Conservation (phyloP, 1,140 invertebrate species). For the Formica exsecta region DNA sequence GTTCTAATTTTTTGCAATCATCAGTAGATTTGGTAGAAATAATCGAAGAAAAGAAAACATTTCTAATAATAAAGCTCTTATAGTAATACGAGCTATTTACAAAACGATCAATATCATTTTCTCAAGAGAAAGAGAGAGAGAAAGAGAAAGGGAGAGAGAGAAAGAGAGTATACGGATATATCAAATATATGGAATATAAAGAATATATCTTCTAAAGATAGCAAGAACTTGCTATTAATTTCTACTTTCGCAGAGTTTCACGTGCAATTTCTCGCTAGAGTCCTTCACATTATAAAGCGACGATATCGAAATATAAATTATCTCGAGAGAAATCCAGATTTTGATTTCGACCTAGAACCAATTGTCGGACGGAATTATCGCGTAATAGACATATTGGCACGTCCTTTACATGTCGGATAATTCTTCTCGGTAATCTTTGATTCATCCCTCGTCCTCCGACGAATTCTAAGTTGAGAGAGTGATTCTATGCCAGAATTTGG, state of each 20-base stretch:
- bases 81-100: background rate
- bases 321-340: background rate
- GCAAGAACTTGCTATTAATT: background rate
- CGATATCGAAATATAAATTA: background rate
- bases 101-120: slow-evolving; percentile 1
- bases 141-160: background rate
- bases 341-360: slow-evolving; percentile 14
- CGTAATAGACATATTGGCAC: background rate
- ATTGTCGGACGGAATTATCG: slow-evolving; percentile 14
- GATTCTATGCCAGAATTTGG: slow-evolving; percentile 23
- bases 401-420: background rate
- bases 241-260: background rate
- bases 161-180: background rate
- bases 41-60: background rate
- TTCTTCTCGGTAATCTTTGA: slow-evolving; percentile 17
- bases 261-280: background rate
- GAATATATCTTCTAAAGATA: background rate
- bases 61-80: background rate
- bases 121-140: background rate
- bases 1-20: background rate
- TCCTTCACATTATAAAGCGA: background rate
- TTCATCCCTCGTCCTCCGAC: background rate
- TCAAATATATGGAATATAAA: background rate
- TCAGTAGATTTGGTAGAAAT: background rate
- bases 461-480: slow-evolving; percentile 23